Conservation (phyloP, 2,888 invertebrate genomes). For the Lasioglossum marginatum region DNA sequence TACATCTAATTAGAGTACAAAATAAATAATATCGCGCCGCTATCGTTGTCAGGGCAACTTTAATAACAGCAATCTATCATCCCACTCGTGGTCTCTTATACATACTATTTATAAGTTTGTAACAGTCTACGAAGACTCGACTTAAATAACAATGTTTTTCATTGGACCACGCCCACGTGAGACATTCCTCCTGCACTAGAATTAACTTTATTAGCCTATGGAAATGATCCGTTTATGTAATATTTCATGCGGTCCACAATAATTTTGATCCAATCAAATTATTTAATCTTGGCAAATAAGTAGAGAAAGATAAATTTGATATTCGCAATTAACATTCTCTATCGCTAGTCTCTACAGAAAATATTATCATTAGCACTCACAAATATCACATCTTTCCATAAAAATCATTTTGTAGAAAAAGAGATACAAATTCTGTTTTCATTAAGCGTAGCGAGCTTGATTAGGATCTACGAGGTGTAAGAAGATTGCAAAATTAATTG, state of each 20-base stretch:
- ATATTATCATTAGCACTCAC: background rate
- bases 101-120: background rate
- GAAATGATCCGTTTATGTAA: background rate
- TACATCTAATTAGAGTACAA: constrained; percentile 8
- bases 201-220: background rate
- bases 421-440: background rate
- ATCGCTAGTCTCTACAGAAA: background rate
- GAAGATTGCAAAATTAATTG: background rate
- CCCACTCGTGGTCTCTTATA: background rate
- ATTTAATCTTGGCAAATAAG: background rate
- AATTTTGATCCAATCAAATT: background rate
- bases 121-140: background rate
- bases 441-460: background rate
- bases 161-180: background rate
- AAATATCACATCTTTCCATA: background rate
- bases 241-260: background rate
- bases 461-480: background rate
- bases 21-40: background rate
- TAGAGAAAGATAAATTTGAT: background rate
- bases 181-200: background rate
- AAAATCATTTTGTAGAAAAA: background rate
- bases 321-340: background rate
- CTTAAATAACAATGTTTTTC: constrained; percentile 11
- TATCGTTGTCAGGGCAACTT: constrained; percentile 12
- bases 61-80: constrained; percentile 12